phyloP scores from a whole-genome alignment of 2,113 vertebrate genomes.

The Tapirus terrestris region DNA sequence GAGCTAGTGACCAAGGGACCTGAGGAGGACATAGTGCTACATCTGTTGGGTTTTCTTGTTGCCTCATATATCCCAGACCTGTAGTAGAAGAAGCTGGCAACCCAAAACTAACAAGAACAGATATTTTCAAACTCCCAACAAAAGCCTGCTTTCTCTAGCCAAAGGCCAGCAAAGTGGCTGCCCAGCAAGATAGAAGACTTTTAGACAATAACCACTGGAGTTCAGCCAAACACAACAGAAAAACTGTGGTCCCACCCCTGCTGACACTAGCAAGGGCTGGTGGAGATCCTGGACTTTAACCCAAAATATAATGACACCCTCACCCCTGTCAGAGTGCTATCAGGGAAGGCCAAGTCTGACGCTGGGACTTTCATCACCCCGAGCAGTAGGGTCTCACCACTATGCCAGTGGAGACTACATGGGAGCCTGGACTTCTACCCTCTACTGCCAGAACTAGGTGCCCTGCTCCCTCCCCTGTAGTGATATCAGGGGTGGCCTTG shows the following conservation, averaged over 20 bases:
- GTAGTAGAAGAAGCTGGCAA: background rate
- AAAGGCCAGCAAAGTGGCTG: background rate
- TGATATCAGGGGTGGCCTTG: background rate
- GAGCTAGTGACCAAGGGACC: background rate
- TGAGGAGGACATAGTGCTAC: background rate
- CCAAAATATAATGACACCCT: too few species aligned
- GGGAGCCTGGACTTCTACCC: background rate
- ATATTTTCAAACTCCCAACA: background rate
- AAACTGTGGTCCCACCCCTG: too few species aligned
- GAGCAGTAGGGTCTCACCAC: background rate
- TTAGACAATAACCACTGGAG: background rate
- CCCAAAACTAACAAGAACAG: background rate
- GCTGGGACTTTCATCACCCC: background rate
- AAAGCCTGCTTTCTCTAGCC: background rate
- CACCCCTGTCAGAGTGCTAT: accelerated
- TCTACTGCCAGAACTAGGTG: background rate
- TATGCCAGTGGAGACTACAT: background rate
- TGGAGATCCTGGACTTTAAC: background rate
- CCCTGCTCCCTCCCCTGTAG: background rate
- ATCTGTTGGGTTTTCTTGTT: background rate
- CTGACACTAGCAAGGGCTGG: background rate
- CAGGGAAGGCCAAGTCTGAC: background rate
- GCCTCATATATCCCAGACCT: background rate
- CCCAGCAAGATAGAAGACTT: background rate
- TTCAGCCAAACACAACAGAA: background rate